Percentiles rank a stretch among this genome's conserved stretches.
Conservation (phyloP, 2,888 invertebrate genomes). For the Eurytoma californica region DNA sequence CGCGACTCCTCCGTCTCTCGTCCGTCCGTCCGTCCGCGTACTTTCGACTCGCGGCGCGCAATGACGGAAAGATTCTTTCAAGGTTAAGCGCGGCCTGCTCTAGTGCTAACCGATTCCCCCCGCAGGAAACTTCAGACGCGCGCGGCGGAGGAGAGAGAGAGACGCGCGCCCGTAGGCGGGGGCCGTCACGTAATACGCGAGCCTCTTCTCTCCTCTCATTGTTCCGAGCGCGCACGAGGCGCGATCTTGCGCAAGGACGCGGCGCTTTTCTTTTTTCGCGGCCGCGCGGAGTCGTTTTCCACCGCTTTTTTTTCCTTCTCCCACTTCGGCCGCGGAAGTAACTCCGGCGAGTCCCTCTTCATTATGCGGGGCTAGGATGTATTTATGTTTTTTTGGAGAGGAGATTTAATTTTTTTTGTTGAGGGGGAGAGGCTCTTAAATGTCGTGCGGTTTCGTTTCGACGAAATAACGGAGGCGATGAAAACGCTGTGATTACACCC, state of each 20-base stretch:
- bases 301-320: background rate
- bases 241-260: slow-evolving; percentile 45
- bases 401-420: background rate
- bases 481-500: slow-evolving; percentile 27
- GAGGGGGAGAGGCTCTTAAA: background rate
- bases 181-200: slow-evolving; percentile 23
- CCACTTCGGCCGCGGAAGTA: background rate
- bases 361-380: background rate
- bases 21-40: background rate
- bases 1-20: background rate
- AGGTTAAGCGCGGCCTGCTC: slow-evolving; percentile 35
- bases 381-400: slow-evolving; percentile 1
- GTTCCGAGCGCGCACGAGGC: slow-evolving; percentile 4
- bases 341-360: background rate
- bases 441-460: slow-evolving; percentile 5
- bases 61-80: slow-evolving; percentile 52
- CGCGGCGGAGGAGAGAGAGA: background rate
- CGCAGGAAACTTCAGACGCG: slow-evolving; percentile 16
- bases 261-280: slow-evolving; percentile 37
- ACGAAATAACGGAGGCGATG: background rate
- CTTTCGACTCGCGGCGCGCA: slow-evolving; percentile 16
- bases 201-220: slow-evolving; percentile 25
- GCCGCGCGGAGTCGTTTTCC: slow-evolving; percentile 17
- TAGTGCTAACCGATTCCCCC: slow-evolving; percentile 17
- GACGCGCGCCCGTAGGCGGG: background rate